Evolutionary conservation across 2,113 vertebrate genomes (phyloP).

Genomic region (Chamaetylas fuelleborni): DNA sequence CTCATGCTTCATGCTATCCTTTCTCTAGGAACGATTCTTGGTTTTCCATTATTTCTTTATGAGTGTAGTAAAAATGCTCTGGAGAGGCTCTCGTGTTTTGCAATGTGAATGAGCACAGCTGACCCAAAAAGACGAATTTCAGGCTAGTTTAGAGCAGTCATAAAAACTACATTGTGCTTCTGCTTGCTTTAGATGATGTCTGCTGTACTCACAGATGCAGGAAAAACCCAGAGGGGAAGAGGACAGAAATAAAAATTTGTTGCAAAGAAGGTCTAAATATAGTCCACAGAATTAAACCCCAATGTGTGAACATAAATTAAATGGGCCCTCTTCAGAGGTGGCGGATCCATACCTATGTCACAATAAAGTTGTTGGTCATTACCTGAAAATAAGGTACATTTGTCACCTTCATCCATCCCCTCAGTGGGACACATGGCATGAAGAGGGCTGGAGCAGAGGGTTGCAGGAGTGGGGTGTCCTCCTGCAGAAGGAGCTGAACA

Average conservation of each 20-base stretch:
- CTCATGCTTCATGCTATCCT: fast-evolving
- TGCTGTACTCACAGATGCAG: not conserved
- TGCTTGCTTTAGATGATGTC: not conserved
- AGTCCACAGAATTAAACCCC: not conserved
- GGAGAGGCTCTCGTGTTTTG: not conserved
- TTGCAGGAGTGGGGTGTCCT: not conserved
- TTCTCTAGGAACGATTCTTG: not conserved
- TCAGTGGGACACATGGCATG: fast-evolving
- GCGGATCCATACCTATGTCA: not conserved
- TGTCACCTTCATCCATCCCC: not conserved
- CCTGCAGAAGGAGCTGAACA: not conserved
- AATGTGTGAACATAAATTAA: not conserved
- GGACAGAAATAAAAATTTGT: not conserved
- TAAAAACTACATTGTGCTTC: not conserved
- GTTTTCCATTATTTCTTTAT: not conserved
- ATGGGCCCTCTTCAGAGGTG: not conserved
- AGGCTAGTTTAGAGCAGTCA: not conserved
- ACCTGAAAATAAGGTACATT: not conserved
- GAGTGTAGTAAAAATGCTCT: not conserved
- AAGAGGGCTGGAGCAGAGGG: not conserved
- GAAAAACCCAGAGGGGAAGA: not conserved
- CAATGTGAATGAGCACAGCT: not conserved
- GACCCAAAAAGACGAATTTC: not conserved
- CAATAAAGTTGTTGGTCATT: not conserved
- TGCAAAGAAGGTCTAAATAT: not conserved